Conservation (phyloP, 2,113 vertebrate species). For the Perca schrenkii region DNA sequence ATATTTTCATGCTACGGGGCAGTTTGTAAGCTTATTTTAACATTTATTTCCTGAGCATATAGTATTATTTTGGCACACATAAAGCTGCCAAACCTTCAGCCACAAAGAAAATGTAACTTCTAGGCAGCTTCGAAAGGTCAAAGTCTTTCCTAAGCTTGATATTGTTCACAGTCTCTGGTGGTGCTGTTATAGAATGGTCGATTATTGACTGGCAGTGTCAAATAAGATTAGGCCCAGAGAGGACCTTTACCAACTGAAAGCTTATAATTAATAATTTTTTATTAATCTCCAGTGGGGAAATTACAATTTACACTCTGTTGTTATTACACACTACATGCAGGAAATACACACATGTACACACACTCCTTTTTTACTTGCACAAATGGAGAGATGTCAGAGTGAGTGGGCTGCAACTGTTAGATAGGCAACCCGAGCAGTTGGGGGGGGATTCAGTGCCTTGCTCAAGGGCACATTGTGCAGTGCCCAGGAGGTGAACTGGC, state of each 20-base stretch:
- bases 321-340: no score
- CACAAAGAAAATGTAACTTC: not conserved
- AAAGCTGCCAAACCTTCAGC: not conserved
- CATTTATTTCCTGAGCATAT: not conserved
- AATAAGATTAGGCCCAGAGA: constrained; percentile 27
- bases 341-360: no score
- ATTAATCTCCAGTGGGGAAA: no score
- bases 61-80: not conserved
- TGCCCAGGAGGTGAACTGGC: no score
- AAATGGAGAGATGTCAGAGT: no score
- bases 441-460: no score
- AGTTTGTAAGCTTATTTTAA: not conserved
- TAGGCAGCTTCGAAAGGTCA: not conserved
- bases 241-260: not conserved
- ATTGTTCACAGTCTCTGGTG: constrained; percentile 11
- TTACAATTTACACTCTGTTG: no score
- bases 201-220: constrained; percentile 31
- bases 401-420: no score
- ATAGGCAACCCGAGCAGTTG: no score
- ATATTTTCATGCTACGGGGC: not conserved
- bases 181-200: not conserved
- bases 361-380: no score
- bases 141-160: constrained; percentile 5
- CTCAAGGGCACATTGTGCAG: no score
- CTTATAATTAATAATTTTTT: not conserved